Base-by-base conservation (phyloP, 1,140 invertebrate genomes). In the Hirudo medicinalis region DNA sequence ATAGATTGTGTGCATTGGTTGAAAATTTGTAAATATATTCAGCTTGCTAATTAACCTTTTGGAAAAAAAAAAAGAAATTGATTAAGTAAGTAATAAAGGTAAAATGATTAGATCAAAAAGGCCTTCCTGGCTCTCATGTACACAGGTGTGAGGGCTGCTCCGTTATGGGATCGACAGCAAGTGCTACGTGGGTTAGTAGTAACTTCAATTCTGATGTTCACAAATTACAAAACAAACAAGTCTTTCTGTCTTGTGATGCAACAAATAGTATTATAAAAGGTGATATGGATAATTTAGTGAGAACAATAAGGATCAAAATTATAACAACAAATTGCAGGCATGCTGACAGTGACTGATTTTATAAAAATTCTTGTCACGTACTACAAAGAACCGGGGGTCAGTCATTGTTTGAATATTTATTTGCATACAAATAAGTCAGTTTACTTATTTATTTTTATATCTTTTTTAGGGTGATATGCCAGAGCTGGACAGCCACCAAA, bases 311-410 rank as follows among this genome's bases (percentile, higher is more conserved):
- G 15, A 49, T 49, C 15, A 49, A 49, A 49, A 27, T 2, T 63
- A 20, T 9, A 63, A 27, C 11, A 13, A 2, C 15, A 27, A 32
- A 49, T 78, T 78, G 63, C 76, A 76, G 86, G 95, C 67, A 99
- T 99, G 95, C 85, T 99, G 69, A 99, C 97, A 54, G 99, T 99
- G 77, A 99, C 97, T 63, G 97, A 99, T 84, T 99, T 99, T 81
- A 99, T 99, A 78, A 93, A 94, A 82, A 98, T 99, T 78, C 85
- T 98, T 69, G 89, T 94, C 83, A 85, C 72, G 49, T 96, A 94
- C 88, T 97, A 97, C 84, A 94, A 91, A 77, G 91, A 91, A 75
- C 90, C 92, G 29, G 87, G 88, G 75, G 89, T 92, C 72, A 80
- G 76, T 78, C 72, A 8, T 29, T 68, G 27, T 15, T 29, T 5